Conservation (phyloP, 2,888 invertebrate genomes). For the Microctonus brassicae region DNA sequence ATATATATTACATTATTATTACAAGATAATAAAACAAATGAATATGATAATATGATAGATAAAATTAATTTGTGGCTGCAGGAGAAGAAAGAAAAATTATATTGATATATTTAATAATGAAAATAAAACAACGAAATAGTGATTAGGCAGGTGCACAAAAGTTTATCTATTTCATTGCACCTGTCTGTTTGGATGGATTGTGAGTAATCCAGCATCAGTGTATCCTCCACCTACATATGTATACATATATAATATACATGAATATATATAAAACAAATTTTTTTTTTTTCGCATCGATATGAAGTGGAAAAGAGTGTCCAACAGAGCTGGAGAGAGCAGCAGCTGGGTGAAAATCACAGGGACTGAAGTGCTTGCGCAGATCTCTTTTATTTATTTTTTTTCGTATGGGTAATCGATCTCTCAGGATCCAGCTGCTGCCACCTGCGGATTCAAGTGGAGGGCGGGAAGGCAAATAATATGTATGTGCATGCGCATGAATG, state of each 20-base stretch:
- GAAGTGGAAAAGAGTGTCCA: slow-evolving; percentile 11
- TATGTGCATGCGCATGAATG: background rate
- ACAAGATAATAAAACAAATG: background rate
- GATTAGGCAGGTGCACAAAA: slow-evolving; percentile 48
- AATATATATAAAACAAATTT: background rate
- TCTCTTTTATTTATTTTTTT: slow-evolving; percentile 5
- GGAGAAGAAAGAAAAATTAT: slow-evolving; percentile 1
- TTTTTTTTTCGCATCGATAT: background rate
- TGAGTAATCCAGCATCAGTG: background rate
- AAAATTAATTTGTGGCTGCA: no score
- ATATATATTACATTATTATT: no score
- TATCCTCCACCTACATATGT: background rate
- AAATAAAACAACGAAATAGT: slow-evolving; percentile 15
- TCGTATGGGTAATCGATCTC: slow-evolving; percentile 41
- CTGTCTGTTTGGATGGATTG: background rate
- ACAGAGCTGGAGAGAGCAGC: slow-evolving; percentile 30
- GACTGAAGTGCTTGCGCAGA: slow-evolving; percentile 24
- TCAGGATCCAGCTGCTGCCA: slow-evolving; percentile 41
- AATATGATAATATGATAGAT: slow-evolving; percentile 6
- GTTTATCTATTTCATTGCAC: slow-evolving; percentile 22
- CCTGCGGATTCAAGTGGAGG: slow-evolving; percentile 39
- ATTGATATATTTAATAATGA: slow-evolving; percentile 14
- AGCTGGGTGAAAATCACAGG: slow-evolving; percentile 39
- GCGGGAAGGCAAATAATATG: slow-evolving; percentile 1
- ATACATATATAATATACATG: background rate